Evolutionary conservation across 2,113 vertebrate genomes (phyloP).

Genomic region (Sapajus apella): DNA sequence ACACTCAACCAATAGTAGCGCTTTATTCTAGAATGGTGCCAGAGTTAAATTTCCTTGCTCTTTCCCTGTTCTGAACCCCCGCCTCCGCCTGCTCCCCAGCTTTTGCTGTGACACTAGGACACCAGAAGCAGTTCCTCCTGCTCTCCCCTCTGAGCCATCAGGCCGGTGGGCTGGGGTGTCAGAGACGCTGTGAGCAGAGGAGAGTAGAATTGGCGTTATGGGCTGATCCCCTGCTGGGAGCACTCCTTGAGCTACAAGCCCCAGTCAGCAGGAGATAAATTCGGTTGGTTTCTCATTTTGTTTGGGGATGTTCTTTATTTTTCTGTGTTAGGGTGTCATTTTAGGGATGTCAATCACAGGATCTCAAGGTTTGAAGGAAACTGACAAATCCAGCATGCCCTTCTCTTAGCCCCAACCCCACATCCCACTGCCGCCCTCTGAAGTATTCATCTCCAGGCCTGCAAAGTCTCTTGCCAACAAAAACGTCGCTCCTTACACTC

Average conservation of each 20-base stretch:
- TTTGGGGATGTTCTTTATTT: conserved; percentile 45
- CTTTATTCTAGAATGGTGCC: neutral
- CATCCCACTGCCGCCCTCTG: accelerated
- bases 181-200: neutral
- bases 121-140: neutral
- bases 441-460: too few species aligned
- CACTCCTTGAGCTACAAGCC: neutral
- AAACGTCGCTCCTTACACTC: neutral
- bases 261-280: conserved; percentile 51
- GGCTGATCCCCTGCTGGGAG: neutral
- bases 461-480: neutral
- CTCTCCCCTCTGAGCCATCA: neutral
- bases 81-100: neutral
- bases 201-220: neutral
- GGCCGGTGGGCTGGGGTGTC: neutral
- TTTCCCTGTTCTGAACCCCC: neutral
- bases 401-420: neutral
- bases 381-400: neutral
- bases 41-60: conserved; percentile 1
- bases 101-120: neutral
- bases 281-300: conserved; percentile 55
- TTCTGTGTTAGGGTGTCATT: neutral
- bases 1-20: neutral
- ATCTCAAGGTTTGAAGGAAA: neutral
- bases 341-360: neutral